Conservation (phyloP, 2,888 invertebrate species). For the Agrilus mali region DNA sequence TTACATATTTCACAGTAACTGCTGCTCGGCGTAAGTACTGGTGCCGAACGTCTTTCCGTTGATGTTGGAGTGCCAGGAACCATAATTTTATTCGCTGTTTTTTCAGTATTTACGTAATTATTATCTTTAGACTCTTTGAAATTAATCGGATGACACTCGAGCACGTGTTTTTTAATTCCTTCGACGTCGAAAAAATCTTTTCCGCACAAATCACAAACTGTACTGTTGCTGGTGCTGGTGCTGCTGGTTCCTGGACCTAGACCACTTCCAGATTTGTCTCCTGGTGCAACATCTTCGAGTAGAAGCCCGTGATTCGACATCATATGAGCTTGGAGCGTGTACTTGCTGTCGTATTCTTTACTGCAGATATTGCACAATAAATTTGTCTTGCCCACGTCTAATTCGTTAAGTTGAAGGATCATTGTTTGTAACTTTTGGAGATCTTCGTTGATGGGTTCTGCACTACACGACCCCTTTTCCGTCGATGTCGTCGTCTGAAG, state of each 20-base stretch:
- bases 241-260: conserved; percentile 15
- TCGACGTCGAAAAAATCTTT: conserved; percentile 42
- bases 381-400: conserved; percentile 46
- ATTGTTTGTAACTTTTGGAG: conserved; percentile 80
- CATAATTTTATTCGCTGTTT: conserved; percentile 25
- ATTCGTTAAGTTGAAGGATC: conserved; percentile 77
- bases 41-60: conserved; percentile 43
- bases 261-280: conserved; percentile 25
- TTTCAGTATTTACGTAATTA: conserved; percentile 33
- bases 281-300: conserved; percentile 32
- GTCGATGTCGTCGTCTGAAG: conserved; percentile 17
- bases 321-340: conserved; percentile 56
- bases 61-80: conserved; percentile 14
- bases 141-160: conserved; percentile 47
- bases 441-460: conserved; percentile 66
- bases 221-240: conserved; percentile 26
- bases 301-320: conserved; percentile 51
- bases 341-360: conserved; percentile 58
- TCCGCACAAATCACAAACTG: conserved; percentile 33
- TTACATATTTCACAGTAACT: conserved; percentile 97
- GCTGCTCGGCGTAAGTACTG: conserved; percentile 56
- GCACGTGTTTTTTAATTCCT: conserved; percentile 54
- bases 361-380: conserved; percentile 56
- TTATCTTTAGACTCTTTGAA: conserved; percentile 23
- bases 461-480: conserved; percentile 17